Base-by-base conservation (phyloP, 2,113 vertebrate genomes). In the Parotia lawesii region DNA sequence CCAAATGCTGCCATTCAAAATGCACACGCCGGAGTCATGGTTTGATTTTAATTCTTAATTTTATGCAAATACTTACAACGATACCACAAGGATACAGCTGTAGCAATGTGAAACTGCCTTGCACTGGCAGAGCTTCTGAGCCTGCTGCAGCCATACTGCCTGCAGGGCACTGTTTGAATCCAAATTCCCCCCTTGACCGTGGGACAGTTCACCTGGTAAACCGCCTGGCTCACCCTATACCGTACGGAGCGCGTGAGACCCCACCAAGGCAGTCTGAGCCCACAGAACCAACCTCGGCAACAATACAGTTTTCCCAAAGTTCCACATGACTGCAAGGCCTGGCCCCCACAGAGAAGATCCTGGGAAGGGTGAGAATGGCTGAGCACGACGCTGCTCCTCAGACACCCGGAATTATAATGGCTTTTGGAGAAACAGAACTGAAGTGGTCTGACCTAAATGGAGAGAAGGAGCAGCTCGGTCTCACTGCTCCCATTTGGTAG, bases 231-330 rank as follows among this genome's bases (percentile, higher is more conserved):
- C 1, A 0, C 35, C 44, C 42, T 16, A 31, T 27, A 29, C n/a
- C 7, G 4, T 6, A 48, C 1, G 0, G 35, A 66, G 37, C 1
- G 1, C 0, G 5, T 0, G 3, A 79, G 48, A 29, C 53, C 35
- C 24, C 42, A 48, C 17, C 1, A 0, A 5, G 29, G 58, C 70
- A 77, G 12, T 2, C n/a, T 47, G 65, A 71, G 58, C 47, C 77
- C 44, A 45, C 40, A 44, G 6, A 78, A 64, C 11, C 38, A 71
- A 16, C 15, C 14, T 25, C 0, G 0, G 24, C 12, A 64, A 45
- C 24, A 71, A 40, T 44, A 19, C 7, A 4, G 0, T 3, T 28
- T 37, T 79, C 27, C 71, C 78, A 57, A 51, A 90, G 38, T 23
- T 60, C 71, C 70, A 5, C 62, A 0, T 4, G 23, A 38, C 27